Conservation (phyloP, 2,797 vertebrate genomes). For the Cyclura pinguis region DNA sequence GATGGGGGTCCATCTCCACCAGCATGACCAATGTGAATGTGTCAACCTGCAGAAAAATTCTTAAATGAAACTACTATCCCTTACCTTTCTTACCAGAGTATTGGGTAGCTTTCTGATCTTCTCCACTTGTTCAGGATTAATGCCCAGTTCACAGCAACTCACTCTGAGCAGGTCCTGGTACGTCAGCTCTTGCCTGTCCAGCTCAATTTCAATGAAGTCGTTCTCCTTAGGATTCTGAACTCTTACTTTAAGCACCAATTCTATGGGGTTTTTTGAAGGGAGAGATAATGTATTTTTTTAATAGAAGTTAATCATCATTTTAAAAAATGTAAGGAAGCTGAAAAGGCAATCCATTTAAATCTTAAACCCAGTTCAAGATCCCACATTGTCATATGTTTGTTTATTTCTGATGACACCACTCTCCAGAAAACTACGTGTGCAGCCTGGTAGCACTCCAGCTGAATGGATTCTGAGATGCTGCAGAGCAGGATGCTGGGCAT, state of each 20-base stretch:
- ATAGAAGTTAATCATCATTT: neutral
- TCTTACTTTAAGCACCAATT: slow-evolving; percentile 92
- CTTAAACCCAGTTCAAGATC: neutral
- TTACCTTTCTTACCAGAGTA: slow-evolving; percentile 91
- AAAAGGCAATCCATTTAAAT: neutral
- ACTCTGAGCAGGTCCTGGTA: slow-evolving; percentile 88
- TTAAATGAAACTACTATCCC: neutral
- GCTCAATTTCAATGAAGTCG: slow-evolving; percentile 94
- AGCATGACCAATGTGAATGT: neutral
- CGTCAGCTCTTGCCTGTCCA: slow-evolving; percentile 91
- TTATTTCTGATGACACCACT: too few relatives aligned
- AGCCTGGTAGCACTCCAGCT: too few relatives aligned
- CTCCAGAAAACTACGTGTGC: too few relatives aligned
- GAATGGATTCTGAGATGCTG: too few relatives aligned
- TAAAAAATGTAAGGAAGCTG: neutral
- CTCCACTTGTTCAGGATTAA: slow-evolving; percentile 88
- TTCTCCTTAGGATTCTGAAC: slow-evolving; percentile 89
- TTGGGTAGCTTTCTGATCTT: slow-evolving; percentile 94
- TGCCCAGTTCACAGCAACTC: slow-evolving; percentile 88
- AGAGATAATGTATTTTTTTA: neutral
- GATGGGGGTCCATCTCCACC: neutral
- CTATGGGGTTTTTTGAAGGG: slow-evolving; percentile 68
- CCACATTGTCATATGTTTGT: too few relatives aligned
- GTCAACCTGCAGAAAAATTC: neutral
- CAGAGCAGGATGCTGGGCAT: too few relatives aligned